phyloP scores from a whole-genome alignment of 92 coral and sea anemone genomes.

The Isaurus tuberculatus region DNA sequence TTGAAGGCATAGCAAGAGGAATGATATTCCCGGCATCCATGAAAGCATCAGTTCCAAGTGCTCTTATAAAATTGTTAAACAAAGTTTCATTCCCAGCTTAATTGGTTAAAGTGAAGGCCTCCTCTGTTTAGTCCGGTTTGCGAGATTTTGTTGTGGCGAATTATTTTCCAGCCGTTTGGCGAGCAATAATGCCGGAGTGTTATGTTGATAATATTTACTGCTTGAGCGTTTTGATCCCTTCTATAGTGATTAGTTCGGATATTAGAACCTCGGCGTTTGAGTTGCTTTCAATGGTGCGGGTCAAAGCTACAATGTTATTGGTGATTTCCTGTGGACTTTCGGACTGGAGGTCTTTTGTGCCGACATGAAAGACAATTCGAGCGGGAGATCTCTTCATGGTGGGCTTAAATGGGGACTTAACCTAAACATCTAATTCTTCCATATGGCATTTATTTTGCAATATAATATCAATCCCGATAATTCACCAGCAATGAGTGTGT shows the following conservation, averaged over 20 bases:
- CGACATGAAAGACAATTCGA: constrained; percentile 43
- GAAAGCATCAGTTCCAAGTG: too few species aligned
- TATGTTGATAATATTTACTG: constrained; percentile 48
- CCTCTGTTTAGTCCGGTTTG: constrained; percentile 37
- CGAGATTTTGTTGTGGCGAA: constrained; percentile 39
- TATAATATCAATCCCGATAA: too few species aligned
- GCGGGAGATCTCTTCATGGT: constrained; percentile 21
- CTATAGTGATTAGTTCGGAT: constrained; percentile 50
- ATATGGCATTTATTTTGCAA: too few species aligned
- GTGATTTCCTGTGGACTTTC: constrained; percentile 52
- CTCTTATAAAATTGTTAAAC: constrained; percentile 45
- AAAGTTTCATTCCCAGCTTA: constrained; percentile 38
- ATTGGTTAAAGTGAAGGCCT: constrained; percentile 52
- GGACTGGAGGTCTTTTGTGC: constrained; percentile 55
- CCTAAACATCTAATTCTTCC: too few species aligned
- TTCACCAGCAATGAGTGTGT: too few species aligned
- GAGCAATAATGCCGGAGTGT: constrained; percentile 46
- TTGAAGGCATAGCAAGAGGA: not conserved
- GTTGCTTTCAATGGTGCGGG: constrained; percentile 41
- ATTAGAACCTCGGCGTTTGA: constrained; percentile 44
- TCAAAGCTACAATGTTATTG: constrained; percentile 61
- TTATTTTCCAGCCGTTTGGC: constrained; percentile 39
- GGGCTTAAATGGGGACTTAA: too few species aligned
- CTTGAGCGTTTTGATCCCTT: constrained; percentile 49
- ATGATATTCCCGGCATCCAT: not conserved